A percentile compares a stretch with the other conserved stretches of the same genome.
Conservation (phyloP, 2,888 invertebrate species). For the Latrodectus hesperus region DNA sequence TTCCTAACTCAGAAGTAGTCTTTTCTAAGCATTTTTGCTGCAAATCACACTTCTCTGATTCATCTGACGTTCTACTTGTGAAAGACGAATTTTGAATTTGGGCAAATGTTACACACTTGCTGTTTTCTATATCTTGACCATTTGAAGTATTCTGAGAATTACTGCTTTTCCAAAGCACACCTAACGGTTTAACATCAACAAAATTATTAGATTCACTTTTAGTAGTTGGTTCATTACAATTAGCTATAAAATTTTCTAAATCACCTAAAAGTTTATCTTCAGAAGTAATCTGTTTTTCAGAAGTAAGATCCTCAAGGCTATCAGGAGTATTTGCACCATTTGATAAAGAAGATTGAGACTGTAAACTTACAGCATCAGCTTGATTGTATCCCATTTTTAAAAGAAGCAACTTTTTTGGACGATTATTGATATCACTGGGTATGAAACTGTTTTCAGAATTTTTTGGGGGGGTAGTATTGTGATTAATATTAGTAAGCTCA, state of each 20-base stretch:
- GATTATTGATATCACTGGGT: slow-evolving; percentile 12
- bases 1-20: slow-evolving; percentile 52
- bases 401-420: slow-evolving; percentile 26
- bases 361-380: neutral
- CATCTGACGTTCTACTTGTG: slow-evolving; percentile 19
- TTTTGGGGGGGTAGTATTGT: slow-evolving; percentile 10
- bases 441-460: slow-evolving; percentile 1
- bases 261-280: neutral
- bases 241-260: neutral
- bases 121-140: slow-evolving; percentile 5
- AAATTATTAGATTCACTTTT: neutral
- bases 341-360: slow-evolving; percentile 21
- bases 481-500: slow-evolving; percentile 55
- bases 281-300: slow-evolving; percentile 7
- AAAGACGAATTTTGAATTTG: slow-evolving; percentile 8
- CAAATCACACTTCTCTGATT: slow-evolving; percentile 20
- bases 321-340: slow-evolving; percentile 66
- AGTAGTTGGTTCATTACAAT: neutral
- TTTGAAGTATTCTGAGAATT: neutral
- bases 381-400: slow-evolving; percentile 25
- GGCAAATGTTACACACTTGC: slow-evolving; percentile 12
- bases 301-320: slow-evolving; percentile 61
- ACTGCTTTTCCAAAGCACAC: slow-evolving; percentile 49
- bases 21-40: slow-evolving; percentile 49
- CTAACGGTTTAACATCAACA: slow-evolving; percentile 55